These are phyloP conservation scores for Arbacia lixula DNA, from an alignment of 53 echinoderm and acorn worm genomes.

Conservation along the genomic window DNA sequence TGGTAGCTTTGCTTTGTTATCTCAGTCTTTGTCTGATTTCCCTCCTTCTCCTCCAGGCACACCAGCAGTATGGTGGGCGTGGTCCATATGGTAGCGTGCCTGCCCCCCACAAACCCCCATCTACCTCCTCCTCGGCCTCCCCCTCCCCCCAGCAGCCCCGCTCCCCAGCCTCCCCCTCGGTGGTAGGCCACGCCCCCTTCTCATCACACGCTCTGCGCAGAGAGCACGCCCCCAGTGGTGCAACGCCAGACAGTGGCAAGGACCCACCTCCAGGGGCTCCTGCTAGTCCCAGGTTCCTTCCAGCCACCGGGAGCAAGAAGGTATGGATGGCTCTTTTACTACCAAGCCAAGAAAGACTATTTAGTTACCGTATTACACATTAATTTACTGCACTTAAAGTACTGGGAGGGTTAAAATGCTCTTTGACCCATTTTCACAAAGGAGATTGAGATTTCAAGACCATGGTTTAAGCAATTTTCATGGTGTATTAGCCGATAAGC, in stretches of 20 bases:
- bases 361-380: too few species aligned
- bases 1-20: not conserved
- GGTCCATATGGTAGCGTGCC: conserved; percentile 1
- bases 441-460: too few species aligned
- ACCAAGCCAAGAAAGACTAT: too few species aligned
- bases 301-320: not conserved
- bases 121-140: conserved; percentile 4
- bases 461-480: too few species aligned
- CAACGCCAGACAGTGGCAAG: conserved; percentile 32
- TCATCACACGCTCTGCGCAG: not conserved
- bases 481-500: too few species aligned
- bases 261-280: conserved; percentile 41
- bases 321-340: too few species aligned
- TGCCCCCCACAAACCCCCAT: too few species aligned
- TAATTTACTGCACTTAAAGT: too few species aligned
- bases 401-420: too few species aligned
- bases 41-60: conserved; percentile 20
- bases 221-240: conserved; percentile 12
- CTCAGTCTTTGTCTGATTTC: not conserved
- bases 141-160: conserved; percentile 9
- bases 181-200: not conserved
- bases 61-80: conserved; percentile 38
- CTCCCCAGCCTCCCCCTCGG: not conserved
- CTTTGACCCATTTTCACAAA: too few species aligned
- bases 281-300: conserved; percentile 24